phyloP scores from a whole-genome alignment of 2,113 vertebrate genomes.

The Phylloscopus whistleri region DNA sequence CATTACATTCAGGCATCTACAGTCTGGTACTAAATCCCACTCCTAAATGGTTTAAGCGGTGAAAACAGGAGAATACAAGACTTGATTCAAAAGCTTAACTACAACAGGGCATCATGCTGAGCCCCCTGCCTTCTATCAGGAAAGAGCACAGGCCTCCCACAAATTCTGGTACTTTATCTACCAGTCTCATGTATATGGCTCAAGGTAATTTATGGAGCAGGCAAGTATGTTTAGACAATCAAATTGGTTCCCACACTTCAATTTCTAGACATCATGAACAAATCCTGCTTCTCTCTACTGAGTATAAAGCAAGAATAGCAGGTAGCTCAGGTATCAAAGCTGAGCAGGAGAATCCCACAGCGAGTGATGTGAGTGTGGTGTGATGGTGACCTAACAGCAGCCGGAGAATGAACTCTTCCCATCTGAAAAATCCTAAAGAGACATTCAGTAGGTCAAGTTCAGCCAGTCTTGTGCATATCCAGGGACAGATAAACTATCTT shows the following conservation, averaged over 20 bases:
- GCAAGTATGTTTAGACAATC: neutral
- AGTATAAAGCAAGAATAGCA: neutral
- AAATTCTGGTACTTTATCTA: neutral
- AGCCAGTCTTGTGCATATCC: neutral
- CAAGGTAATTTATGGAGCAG: neutral
- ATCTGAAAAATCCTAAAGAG: neutral
- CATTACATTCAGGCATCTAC: neutral
- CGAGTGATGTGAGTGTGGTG: neutral
- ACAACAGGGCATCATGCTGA: rapidly evolving
- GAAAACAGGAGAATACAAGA: neutral
- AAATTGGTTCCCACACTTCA: neutral
- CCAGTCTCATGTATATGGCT: neutral
- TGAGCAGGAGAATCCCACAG: neutral
- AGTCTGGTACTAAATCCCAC: neutral
- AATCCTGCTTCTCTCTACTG: neutral
- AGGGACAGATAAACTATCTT: neutral
- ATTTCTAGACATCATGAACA: neutral
- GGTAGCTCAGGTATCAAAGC: neutral
- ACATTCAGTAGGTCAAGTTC: neutral
- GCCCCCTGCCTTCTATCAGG: neutral
- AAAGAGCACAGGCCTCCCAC: neutral
- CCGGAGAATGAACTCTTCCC: neutral
- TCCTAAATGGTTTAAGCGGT: neutral
- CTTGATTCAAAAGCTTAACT: neutral
- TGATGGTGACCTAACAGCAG: neutral